phyloP scores from a whole-genome alignment of 2,888 invertebrate genomes.

The Holacanthella duospinosa region DNA sequence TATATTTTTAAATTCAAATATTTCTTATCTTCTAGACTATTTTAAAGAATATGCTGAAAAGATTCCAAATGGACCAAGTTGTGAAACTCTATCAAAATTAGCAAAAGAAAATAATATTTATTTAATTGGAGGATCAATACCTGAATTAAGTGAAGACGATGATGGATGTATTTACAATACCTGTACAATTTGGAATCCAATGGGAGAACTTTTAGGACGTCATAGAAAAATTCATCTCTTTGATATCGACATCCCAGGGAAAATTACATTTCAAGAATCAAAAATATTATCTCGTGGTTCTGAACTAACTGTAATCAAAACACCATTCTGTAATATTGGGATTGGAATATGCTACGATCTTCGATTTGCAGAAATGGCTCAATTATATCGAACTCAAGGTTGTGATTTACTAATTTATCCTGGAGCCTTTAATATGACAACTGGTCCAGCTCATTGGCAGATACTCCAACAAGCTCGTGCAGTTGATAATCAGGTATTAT shows the following conservation, averaged over 20 bases:
- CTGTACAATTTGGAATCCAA: constrained; percentile 70
- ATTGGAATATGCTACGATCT: constrained; percentile 92
- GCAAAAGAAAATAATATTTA: constrained; percentile 67
- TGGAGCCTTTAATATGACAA: constrained; percentile 91
- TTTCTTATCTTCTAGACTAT: constrained; percentile 42
- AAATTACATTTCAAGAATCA: constrained; percentile 87
- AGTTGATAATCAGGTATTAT: constrained; percentile 62
- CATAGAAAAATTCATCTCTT: constrained; percentile 90
- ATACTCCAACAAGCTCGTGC: constrained; percentile 69
- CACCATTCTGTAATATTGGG: constrained; percentile 64
- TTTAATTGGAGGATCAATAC: constrained; percentile 81
- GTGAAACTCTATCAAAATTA: constrained; percentile 56
- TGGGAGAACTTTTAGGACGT: constrained; percentile 65
- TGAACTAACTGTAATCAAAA: constrained; percentile 59
- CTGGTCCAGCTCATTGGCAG: constrained; percentile 90
- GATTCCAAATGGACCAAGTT: constrained; percentile 68
- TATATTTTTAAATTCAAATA: neutral
- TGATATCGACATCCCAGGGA: constrained; percentile 87
- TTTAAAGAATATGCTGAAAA: constrained; percentile 77
- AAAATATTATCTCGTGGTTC: constrained; percentile 68
- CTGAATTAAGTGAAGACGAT: constrained; percentile 52
- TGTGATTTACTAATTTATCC: constrained; percentile 83
- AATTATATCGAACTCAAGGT: constrained; percentile 45
- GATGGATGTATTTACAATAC: constrained; percentile 67
- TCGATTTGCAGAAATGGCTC: constrained; percentile 78